These are phyloP conservation scores for Homarus americanus DNA, from an alignment of 1,140 invertebrate genomes.

Conservation along the genomic window DNA sequence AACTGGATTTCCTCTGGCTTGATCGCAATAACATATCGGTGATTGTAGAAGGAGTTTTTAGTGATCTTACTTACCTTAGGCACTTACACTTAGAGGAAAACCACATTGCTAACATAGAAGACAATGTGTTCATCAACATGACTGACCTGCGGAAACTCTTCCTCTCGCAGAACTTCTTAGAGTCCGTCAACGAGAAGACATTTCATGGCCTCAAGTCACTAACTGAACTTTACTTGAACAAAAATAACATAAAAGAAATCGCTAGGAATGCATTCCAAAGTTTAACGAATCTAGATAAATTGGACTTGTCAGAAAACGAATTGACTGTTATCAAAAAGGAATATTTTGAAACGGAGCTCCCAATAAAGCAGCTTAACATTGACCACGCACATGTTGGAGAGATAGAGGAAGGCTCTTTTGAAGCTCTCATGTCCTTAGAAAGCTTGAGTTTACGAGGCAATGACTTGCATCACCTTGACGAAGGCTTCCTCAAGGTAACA, in stretches of 20 bases:
- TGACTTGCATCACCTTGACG: slow-evolving; percentile 81
- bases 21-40: slow-evolving; percentile 84
- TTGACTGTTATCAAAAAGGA: slow-evolving; percentile 88
- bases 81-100: slow-evolving; percentile 74
- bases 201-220: slow-evolving; percentile 83
- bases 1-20: slow-evolving; percentile 92
- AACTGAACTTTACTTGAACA: slow-evolving; percentile 81
- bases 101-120: slow-evolving; percentile 67
- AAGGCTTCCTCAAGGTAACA: slow-evolving; percentile 84
- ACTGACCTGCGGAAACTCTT: slow-evolving; percentile 81
- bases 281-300: slow-evolving; percentile 83
- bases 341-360: slow-evolving; percentile 83
- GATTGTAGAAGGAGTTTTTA: slow-evolving; percentile 68
- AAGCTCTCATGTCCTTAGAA: slow-evolving; percentile 43
- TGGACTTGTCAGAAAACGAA: slow-evolving; percentile 87
- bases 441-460: slow-evolving; percentile 38
- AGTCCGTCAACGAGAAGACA: slow-evolving; percentile 77
- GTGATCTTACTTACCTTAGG: slow-evolving; percentile 63
- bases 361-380: slow-evolving; percentile 24
- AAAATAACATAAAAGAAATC: slow-evolving; percentile 82
- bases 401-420: slow-evolving; percentile 60
- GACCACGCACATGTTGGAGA: slow-evolving; percentile 29
- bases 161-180: slow-evolving; percentile 81
- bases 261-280: slow-evolving; percentile 83
- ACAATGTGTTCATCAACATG: slow-evolving; percentile 72